phyloP scores from a whole-genome alignment of 2,888 invertebrate species.

The Tolmerus cingulatus region DNA sequence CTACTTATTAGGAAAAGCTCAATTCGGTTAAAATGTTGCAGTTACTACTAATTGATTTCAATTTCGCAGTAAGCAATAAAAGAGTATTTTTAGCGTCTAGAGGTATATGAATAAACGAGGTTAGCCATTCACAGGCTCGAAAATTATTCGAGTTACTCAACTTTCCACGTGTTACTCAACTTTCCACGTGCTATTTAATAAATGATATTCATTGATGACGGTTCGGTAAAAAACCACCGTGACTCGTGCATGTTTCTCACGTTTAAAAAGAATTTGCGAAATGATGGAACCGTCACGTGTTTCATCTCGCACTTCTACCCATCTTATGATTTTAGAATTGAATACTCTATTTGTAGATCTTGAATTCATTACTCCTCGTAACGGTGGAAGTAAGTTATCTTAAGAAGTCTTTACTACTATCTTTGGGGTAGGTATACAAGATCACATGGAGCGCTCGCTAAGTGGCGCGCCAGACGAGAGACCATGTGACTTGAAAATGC shows the following conservation, averaged over 20 bases:
- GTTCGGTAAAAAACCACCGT: background rate
- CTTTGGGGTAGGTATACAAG: background rate
- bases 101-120: background rate
- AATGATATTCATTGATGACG: background rate
- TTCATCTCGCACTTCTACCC: background rate
- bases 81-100: background rate
- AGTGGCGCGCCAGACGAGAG: background rate
- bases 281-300: background rate
- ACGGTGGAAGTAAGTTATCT: background rate
- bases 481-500: background rate
- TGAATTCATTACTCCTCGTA: background rate
- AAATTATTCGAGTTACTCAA: background rate
- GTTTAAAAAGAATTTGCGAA: background rate
- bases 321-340: background rate
- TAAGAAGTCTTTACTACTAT: background rate
- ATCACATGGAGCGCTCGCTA: background rate
- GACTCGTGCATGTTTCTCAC: background rate
- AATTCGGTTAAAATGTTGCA: too few relatives aligned
- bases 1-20: too few relatives aligned
- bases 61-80: background rate
- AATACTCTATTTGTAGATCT: background rate
- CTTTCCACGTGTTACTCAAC: background rate
- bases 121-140: background rate
- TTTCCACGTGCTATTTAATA: background rate
- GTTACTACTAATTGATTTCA: background rate